Evolutionary conservation across 2,888 invertebrate genomes (phyloP).

Genomic region (Melinopterus prodromus): DNA sequence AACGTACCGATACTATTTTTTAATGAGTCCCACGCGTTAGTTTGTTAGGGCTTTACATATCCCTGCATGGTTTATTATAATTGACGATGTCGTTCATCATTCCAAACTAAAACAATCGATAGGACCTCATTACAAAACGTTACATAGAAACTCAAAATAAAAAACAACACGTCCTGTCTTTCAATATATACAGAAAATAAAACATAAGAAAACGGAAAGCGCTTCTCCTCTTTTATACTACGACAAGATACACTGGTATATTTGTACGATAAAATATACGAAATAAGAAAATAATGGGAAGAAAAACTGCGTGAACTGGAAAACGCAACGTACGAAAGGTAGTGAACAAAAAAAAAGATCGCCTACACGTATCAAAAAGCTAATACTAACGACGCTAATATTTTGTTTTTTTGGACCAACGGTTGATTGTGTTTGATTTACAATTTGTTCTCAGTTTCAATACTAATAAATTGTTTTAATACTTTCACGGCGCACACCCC

Average conservation of each 20-base stretch:
- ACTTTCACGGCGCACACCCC: not conserved
- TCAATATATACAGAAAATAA: constrained; percentile 15
- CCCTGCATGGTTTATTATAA: constrained; percentile 13
- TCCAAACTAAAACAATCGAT: not conserved
- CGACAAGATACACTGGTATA: constrained; percentile 4
- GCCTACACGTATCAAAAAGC: constrained; percentile 4
- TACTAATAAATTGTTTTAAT: not conserved
- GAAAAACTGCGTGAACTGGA: not conserved
- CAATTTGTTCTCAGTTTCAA: not conserved
- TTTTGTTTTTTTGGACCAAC: not conserved
- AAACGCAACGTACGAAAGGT: not conserved
- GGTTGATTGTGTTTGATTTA: not conserved
- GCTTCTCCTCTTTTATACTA: not conserved
- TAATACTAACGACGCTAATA: not conserved
- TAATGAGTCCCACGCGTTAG: not conserved
- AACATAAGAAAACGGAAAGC: not conserved
- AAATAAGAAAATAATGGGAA: not conserved
- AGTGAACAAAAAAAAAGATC: not conserved
- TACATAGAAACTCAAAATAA: not conserved
- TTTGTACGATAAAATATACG: not conserved
- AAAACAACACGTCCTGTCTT: constrained; percentile 4
- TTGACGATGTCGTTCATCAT: constrained; percentile 7
- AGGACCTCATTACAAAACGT: not conserved
- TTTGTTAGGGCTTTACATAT: constrained; percentile 18
- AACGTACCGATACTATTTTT: not conserved